phyloP scores from a whole-genome alignment of 2,797 vertebrate species.

The Linurgus olivaceus region DNA sequence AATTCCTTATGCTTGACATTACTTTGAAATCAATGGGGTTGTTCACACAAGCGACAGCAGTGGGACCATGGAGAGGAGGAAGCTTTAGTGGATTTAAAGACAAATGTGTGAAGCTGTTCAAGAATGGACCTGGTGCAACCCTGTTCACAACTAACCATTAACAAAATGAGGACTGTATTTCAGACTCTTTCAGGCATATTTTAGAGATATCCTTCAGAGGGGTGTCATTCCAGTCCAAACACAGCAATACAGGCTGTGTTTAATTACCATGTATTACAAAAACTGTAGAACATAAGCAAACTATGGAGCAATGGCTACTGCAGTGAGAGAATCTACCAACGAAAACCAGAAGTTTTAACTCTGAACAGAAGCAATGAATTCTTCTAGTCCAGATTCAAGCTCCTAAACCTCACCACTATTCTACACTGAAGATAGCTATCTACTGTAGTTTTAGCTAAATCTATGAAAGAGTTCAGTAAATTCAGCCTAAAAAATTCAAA shows the following conservation, averaged over 20 bases:
- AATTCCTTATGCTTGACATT: neutral
- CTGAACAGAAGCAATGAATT: neutral
- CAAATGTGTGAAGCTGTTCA: neutral
- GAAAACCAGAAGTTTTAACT: neutral
- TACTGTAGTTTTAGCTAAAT: neutral
- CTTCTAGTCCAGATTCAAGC: neutral
- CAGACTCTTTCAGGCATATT: neutral
- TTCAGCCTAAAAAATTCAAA: neutral
- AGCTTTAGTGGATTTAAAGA: neutral
- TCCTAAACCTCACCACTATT: neutral
- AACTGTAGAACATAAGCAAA: neutral
- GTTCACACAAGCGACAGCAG: neutral
- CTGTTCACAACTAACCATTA: neutral
- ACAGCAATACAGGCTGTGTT: neutral
- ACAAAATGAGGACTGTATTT: neutral
- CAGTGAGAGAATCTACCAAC: neutral
- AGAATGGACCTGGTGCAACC: neutral
- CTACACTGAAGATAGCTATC: neutral
- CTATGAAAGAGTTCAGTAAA: neutral
- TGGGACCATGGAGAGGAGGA: neutral
- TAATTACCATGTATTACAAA: neutral
- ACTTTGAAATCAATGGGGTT: neutral
- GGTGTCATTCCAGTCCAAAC: neutral
- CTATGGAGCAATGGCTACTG: neutral
- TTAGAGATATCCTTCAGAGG: neutral